These are phyloP conservation scores for Acyrthosiphon pisum DNA, from an alignment of 1,140 invertebrate genomes.

Conservation along the genomic window DNA sequence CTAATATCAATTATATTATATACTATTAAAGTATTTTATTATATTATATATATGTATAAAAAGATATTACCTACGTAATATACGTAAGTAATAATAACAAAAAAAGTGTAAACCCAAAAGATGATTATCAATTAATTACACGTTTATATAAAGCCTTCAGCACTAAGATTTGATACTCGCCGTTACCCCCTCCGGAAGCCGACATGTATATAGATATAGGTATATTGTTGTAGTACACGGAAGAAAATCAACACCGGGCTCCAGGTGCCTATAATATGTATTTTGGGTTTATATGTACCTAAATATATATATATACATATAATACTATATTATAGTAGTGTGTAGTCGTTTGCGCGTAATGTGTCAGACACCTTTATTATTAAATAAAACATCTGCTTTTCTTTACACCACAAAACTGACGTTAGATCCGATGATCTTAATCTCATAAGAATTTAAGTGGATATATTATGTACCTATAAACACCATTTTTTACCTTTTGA, in stretches of 20 bases:
- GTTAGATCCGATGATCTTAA: slow-evolving; percentile 47
- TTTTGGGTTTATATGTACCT: not conserved
- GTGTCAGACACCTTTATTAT: slow-evolving; percentile 51
- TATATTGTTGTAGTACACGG: not conserved
- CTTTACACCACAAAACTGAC: slow-evolving; percentile 47
- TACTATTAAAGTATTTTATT: not conserved
- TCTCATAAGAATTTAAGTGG: slow-evolving; percentile 42
- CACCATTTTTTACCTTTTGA: not conserved
- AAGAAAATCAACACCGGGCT: slow-evolving; percentile 55
- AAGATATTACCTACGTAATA: not conserved
- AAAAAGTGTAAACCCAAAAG: slow-evolving; percentile 43
- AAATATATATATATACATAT: not conserved
- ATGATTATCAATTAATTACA: slow-evolving; percentile 57
- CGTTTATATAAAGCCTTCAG: slow-evolving; percentile 52
- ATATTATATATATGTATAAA: not conserved
- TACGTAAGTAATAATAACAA: not conserved
- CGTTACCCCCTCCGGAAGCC: slow-evolving; percentile 38
- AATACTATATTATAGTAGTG: not conserved
- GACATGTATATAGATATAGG: not conserved
- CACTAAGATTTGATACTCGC: slow-evolving; percentile 38
- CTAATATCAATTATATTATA: not conserved
- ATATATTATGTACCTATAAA: not conserved
- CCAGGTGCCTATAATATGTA: slow-evolving; percentile 16
- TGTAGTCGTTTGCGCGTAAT: slow-evolving; percentile 11
- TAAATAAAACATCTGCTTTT: slow-evolving; percentile 56